Percentiles rank a stretch among this genome's conserved stretches.
These are phyloP conservation scores for Merodon equestris DNA, from an alignment of 2,888 invertebrate genomes.

Conservation along the genomic window DNA sequence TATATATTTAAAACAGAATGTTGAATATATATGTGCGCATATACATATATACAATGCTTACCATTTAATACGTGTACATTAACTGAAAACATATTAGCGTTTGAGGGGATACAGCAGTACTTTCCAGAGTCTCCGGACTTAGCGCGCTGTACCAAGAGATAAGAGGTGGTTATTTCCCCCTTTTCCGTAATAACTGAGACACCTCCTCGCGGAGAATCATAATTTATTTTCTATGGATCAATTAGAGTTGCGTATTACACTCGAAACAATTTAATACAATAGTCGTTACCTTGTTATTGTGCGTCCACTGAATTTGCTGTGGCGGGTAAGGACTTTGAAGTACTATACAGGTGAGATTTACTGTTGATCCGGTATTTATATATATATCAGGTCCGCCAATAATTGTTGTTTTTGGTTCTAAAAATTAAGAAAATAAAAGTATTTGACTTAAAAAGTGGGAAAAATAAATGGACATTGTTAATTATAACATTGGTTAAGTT, in stretches of 20 bases:
- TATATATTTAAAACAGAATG: background rate
- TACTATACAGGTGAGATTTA: constrained; percentile 88
- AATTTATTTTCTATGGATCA: constrained; percentile 86
- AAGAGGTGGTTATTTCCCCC: constrained; percentile 89
- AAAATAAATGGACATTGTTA: background rate
- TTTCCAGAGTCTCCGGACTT: constrained; percentile 87
- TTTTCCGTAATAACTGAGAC: constrained; percentile 91
- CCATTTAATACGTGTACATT: constrained; percentile 90
- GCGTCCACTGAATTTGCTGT: constrained; percentile 90
- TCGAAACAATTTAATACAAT: background rate
- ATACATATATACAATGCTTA: constrained; percentile 75
- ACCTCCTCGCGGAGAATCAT: constrained; percentile 89
- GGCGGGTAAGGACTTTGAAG: constrained; percentile 91
- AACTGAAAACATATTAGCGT: constrained; percentile 88
- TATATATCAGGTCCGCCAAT: constrained; percentile 87
- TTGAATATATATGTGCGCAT: background rate
- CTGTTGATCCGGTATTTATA: constrained; percentile 87
- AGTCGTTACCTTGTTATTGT: constrained; percentile 87
- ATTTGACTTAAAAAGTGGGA: too few relatives aligned
- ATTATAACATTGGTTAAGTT: too few relatives aligned
- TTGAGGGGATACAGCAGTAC: constrained; percentile 90
- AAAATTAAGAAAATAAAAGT: background rate
- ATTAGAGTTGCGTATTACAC: background rate
- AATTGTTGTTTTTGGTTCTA: constrained; percentile 85
- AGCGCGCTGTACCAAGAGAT: constrained; percentile 87